Evolutionary conservation across 2,113 vertebrate species (phyloP).

Genomic region (Pseudopodoces humilis): DNA sequence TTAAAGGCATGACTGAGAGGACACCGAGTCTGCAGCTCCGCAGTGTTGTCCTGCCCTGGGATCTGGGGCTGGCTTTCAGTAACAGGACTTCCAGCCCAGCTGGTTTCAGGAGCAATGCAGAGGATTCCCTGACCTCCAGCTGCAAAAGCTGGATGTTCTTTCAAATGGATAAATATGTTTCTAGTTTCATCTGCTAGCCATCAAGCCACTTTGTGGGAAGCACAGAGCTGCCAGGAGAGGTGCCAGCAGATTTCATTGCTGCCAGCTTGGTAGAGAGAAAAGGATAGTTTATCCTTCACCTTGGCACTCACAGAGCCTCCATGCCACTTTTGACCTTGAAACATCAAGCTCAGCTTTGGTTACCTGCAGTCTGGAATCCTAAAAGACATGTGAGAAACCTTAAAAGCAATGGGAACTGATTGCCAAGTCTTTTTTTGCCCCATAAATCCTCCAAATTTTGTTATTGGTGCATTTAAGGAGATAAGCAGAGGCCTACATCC

Average conservation of each 20-base stretch:
- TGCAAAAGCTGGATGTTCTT: not conserved
- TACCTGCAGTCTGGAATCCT: not conserved
- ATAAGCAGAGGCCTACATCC: not conserved
- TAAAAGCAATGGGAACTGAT: not conserved
- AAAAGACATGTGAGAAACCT: not conserved
- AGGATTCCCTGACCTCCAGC: not conserved
- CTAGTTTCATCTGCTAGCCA: not conserved
- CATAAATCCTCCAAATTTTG: not conserved
- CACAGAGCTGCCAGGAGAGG: not conserved
- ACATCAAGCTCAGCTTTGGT: not conserved
- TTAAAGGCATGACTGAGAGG: not conserved
- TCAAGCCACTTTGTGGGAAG: not conserved
- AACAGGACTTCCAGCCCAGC: not conserved
- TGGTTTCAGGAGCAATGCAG: not conserved
- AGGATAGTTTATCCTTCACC: not conserved
- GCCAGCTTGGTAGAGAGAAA: not conserved
- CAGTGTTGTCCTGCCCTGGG: not conserved
- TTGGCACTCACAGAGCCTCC: not conserved
- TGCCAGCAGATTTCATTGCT: not conserved
- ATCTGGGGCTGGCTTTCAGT: not conserved
- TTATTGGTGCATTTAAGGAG: not conserved
- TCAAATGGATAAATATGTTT: not conserved
- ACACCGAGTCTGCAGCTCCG: rapidly evolving
- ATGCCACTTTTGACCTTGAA: not conserved
- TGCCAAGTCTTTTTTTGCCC: not conserved